phyloP scores from a whole-genome alignment of 2,888 invertebrate species.

The Folsomia candida region DNA sequence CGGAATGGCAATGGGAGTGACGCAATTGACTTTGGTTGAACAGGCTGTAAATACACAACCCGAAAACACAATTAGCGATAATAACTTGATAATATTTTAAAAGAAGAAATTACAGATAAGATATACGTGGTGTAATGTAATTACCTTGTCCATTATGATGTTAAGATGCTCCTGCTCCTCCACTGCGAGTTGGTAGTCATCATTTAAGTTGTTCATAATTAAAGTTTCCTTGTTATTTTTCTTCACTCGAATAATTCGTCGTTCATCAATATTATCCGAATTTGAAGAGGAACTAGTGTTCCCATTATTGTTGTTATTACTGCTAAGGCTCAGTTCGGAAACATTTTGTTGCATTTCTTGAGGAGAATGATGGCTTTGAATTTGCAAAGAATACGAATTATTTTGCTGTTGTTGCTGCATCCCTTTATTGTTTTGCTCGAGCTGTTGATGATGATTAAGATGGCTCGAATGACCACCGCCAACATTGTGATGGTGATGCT shows the following conservation, averaged over 20 bases:
- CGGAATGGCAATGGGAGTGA: slow-evolving; percentile 62
- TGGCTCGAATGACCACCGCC: neutral
- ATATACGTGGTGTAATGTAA: too few relatives aligned
- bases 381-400: slow-evolving; percentile 33
- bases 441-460: slow-evolving; percentile 26
- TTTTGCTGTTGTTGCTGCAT: slow-evolving; percentile 10
- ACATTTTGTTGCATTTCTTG: neutral
- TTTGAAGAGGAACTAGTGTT: neutral
- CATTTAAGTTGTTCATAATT: slow-evolving; percentile 9
- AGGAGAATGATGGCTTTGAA: slow-evolving; percentile 22
- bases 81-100: too few relatives aligned
- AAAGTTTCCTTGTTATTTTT: slow-evolving; percentile 37
- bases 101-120: too few relatives aligned
- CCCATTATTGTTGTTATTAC: neutral
- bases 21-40: slow-evolving; percentile 73
- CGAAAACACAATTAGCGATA: too few relatives aligned
- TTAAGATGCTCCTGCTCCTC: slow-evolving; percentile 27
- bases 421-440: slow-evolving; percentile 4
- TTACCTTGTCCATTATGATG: slow-evolving; percentile 61
- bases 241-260: slow-evolving; percentile 46
- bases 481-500: slow-evolving; percentile 12
- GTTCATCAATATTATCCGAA: slow-evolving; percentile 43
- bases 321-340: neutral
- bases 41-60: too few relatives aligned
- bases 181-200: slow-evolving; percentile 6